Evolutionary conservation across 2,888 invertebrate species (phyloP).

Genomic region (Cantharis flavilabris): DNA sequence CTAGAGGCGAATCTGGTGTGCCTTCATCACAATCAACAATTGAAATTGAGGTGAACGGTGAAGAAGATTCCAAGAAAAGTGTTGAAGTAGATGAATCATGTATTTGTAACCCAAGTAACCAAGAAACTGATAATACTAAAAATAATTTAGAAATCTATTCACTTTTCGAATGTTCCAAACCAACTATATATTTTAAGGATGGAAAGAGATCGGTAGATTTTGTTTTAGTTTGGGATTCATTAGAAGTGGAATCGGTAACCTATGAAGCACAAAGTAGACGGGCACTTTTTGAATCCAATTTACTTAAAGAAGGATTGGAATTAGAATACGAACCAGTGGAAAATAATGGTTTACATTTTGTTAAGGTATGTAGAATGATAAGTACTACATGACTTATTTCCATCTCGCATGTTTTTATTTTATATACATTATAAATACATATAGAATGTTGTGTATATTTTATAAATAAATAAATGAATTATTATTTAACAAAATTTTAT

Average conservation of each 20-base stretch:
- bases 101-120: constrained; percentile 20
- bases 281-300: constrained; percentile 70
- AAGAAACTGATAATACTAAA: not conserved
- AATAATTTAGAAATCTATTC: constrained; percentile 20
- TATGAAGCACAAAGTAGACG: constrained; percentile 58
- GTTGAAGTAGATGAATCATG: not conserved
- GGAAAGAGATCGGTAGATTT: constrained; percentile 76
- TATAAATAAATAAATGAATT: not conserved
- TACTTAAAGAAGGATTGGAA: constrained; percentile 74
- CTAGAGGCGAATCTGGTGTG: constrained; percentile 8
- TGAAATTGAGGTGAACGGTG: not conserved
- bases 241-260: constrained; percentile 57
- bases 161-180: constrained; percentile 50
- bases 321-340: constrained; percentile 72
- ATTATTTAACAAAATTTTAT: not conserved
- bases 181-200: constrained; percentile 71
- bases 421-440: not conserved
- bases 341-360: constrained; percentile 72
- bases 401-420: not conserved
- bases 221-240: constrained; percentile 76
- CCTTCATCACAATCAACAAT: constrained; percentile 4
- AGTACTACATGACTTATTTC: no score
- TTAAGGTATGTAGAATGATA: constrained; percentile 62
- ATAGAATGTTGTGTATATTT: not conserved
- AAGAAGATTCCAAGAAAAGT: constrained; percentile 1